Percentiles rank a stretch among this genome's conserved stretches.
Conservation (phyloP, 2,888 invertebrate species). For the Smittia sp. region DNA sequence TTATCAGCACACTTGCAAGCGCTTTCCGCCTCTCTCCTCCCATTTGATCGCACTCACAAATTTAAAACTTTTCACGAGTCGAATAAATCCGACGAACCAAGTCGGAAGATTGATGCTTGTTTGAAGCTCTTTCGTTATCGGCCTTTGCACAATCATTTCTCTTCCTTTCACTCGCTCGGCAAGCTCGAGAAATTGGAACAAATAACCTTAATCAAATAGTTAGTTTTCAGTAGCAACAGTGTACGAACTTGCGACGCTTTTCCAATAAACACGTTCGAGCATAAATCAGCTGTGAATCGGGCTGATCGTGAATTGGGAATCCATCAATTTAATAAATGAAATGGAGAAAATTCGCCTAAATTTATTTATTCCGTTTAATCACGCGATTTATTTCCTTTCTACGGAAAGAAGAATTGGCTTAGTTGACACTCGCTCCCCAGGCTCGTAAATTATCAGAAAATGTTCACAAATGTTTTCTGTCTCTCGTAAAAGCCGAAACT, state of each 20-base stretch:
- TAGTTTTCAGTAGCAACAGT: not conserved
- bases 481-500: not conserved
- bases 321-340: not conserved
- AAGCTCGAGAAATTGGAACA: not conserved
- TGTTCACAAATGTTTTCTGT: not conserved
- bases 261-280: not conserved
- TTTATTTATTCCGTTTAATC: not conserved
- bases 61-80: not conserved
- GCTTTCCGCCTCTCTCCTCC: not conserved
- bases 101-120: not conserved
- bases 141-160: not conserved
- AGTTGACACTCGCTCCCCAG: not conserved
- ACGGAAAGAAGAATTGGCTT: not conserved
- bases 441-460: not conserved
- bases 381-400: not conserved
- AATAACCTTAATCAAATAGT: not conserved
- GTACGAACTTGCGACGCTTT: not conserved
- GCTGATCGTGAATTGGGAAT: not conserved
- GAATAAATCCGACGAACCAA: not conserved
- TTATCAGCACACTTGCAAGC: not conserved
- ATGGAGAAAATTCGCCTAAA: not conserved
- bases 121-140: not conserved
- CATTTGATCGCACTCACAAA: not conserved
- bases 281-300: not conserved
- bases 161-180: too few relatives aligned